These are phyloP conservation scores for Metacarcinus magister DNA, from an alignment of 2,888 invertebrate genomes.

Conservation along the genomic window DNA sequence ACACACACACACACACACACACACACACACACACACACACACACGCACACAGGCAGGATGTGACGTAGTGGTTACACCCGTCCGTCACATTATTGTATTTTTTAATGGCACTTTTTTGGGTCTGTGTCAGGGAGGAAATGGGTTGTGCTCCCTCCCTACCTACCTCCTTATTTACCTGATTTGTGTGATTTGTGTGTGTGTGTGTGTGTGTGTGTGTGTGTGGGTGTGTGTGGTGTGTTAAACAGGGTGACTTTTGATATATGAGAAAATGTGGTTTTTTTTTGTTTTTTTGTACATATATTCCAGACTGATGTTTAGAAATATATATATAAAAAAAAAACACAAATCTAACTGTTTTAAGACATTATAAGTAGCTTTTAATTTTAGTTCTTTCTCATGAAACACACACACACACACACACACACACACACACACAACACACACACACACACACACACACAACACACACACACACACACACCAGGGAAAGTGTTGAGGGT, in stretches of 20 bases:
- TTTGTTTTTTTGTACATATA: too few species aligned
- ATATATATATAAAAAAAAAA: too few species aligned
- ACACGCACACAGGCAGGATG: not conserved
- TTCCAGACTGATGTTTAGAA: too few species aligned
- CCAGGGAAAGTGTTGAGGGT: not conserved
- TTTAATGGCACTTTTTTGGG: constrained; percentile 5
- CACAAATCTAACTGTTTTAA: too few species aligned
- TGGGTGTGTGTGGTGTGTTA: not conserved
- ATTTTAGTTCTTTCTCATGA: not conserved
- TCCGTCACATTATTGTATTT: not conserved
- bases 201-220: constrained; percentile 42
- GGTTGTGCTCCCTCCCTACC: not conserved
- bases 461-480: constrained; percentile 1
- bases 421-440: constrained; percentile 40
- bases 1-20: too few species aligned
- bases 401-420: constrained; percentile 40
- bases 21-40: too few species aligned
- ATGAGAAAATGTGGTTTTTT: not conserved
- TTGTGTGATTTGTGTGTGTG: constrained; percentile 6
- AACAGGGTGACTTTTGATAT: not conserved
- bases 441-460: constrained; percentile 32
- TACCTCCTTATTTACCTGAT: constrained; percentile 18
- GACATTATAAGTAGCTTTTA: too few species aligned
- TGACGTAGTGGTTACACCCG: not conserved
- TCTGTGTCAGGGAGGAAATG: not conserved